A percentile compares a stretch with the other conserved stretches of the same genome.
These are phyloP conservation scores for Pseudobourletiella spinata DNA, from an alignment of 1,140 invertebrate species.

Conservation along the genomic window DNA sequence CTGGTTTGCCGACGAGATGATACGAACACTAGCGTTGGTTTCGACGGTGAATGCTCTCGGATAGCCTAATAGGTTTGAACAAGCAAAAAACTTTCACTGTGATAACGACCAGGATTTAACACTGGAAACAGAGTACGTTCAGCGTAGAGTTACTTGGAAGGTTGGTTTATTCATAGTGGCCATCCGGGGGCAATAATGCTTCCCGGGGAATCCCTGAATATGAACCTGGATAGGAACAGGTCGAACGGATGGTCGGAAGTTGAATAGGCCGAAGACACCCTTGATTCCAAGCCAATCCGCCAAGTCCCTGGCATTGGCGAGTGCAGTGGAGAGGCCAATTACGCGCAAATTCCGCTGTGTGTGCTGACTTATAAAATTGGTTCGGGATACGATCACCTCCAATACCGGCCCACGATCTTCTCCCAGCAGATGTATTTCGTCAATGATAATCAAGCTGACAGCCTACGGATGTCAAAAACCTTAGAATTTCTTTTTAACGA, in stretches of 20 bases:
- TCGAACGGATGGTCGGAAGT: constrained; percentile 93
- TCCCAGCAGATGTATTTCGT: constrained; percentile 96
- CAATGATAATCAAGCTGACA: constrained; percentile 90
- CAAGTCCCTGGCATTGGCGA: constrained; percentile 94
- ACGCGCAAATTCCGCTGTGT: constrained; percentile 70
- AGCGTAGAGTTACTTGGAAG: constrained; percentile 66
- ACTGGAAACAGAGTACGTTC: too few species aligned
- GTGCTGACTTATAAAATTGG: constrained; percentile 85
- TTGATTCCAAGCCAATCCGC: constrained; percentile 92
- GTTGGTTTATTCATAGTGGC: constrained; percentile 99
- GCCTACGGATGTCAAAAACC: constrained; percentile 45
- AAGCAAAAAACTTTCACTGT: too few species aligned
- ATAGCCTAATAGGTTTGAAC: too few species aligned
- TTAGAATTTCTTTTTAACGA: too few species aligned
- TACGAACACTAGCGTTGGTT: constrained; percentile 92
- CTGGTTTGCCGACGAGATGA: constrained; percentile 95
- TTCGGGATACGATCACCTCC: constrained; percentile 59
- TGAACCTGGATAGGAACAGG: constrained; percentile 96
- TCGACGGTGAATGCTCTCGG: constrained; percentile 75
- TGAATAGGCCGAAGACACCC: constrained; percentile 74
- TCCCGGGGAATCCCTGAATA: constrained; percentile 84
- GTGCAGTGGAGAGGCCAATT: constrained; percentile 90
- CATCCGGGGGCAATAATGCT: constrained; percentile 99
- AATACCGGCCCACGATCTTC: constrained; percentile 76
- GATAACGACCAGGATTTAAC: too few species aligned